Conservation (phyloP, 2,113 vertebrate genomes). For the Sylvilagus bachmani region DNA sequence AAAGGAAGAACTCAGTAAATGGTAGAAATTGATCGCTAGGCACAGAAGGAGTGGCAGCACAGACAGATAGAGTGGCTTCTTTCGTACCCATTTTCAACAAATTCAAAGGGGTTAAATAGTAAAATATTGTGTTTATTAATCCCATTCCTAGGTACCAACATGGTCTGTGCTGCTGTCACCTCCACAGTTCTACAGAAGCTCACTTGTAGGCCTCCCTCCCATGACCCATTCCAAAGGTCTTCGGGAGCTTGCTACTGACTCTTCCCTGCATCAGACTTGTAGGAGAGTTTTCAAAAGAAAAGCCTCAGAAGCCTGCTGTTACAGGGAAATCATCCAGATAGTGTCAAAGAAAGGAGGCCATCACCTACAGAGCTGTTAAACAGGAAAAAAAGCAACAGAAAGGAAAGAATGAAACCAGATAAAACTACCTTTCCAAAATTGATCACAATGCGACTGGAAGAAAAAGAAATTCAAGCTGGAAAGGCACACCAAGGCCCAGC, state of each 20-base stretch:
- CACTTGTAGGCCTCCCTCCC: not conserved
- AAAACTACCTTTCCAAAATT: conserved; percentile 69
- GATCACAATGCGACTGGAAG: conserved; percentile 55
- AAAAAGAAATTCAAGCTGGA: not conserved
- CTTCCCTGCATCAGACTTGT: not conserved
- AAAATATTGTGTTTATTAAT: conserved; percentile 8
- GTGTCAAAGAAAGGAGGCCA: conserved; percentile 68
- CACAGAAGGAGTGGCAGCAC: not conserved
- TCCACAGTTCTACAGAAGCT: not conserved
- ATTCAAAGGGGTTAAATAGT: not conserved
- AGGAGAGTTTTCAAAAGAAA: conserved; percentile 39
- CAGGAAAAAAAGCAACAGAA: conserved; percentile 8
- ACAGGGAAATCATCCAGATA: conserved; percentile 47
- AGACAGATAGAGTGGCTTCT: not conserved
- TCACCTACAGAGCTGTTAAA: conserved; percentile 49
- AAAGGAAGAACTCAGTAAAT: not conserved
- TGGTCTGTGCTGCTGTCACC: not conserved
- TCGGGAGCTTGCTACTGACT: not conserved
- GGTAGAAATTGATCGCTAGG: not conserved
- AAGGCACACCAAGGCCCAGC: conserved; percentile 1
- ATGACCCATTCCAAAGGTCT: not conserved
- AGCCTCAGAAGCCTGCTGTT: conserved; percentile 24
- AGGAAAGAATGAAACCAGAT: not conserved
- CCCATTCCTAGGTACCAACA: not conserved
- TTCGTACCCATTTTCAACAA: not conserved